Percentiles rank a stretch among this genome's conserved stretches.
Evolutionary conservation across 2,888 invertebrate species (phyloP).

Genomic region (Leptinotarsa rubiginosa): DNA sequence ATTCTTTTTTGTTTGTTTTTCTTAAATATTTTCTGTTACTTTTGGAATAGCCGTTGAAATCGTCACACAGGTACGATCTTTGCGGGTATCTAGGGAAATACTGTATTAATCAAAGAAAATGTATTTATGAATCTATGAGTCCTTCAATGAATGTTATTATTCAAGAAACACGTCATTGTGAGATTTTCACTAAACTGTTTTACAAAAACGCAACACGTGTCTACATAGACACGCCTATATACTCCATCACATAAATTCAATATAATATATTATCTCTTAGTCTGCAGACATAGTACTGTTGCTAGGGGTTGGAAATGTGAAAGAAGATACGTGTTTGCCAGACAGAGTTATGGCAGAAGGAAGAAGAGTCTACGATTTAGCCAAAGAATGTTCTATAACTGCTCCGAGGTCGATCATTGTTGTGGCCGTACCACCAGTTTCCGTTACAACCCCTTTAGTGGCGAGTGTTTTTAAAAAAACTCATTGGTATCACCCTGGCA

Average conservation of each 20-base stretch:
- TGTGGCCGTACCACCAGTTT: conserved; percentile 69
- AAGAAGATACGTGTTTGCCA: conserved; percentile 47
- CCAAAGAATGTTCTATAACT: conserved; percentile 68
- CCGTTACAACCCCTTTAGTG: conserved; percentile 70
- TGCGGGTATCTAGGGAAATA: no score
- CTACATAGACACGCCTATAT: no score
- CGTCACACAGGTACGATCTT: no score
- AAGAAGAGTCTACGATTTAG: conserved; percentile 56
- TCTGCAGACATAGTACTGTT: conserved; percentile 62
- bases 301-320: conserved; percentile 45
- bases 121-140: no score
- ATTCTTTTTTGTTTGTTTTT: no score
- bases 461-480: conserved; percentile 65
- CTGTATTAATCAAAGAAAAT: no score
- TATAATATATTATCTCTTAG: conserved; percentile 46
- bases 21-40: no score
- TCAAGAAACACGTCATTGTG: no score
- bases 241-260: not conserved
- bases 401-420: conserved; percentile 70
- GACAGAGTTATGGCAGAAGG: conserved; percentile 58
- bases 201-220: no score
- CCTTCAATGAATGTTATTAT: no score
- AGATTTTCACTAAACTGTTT: no score
- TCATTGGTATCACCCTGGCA: conserved; percentile 63
- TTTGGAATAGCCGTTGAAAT: no score